Percentiles rank a stretch among this genome's conserved stretches.
Conservation (phyloP, 2,888 invertebrate genomes). For the Poecilus cupreus region DNA sequence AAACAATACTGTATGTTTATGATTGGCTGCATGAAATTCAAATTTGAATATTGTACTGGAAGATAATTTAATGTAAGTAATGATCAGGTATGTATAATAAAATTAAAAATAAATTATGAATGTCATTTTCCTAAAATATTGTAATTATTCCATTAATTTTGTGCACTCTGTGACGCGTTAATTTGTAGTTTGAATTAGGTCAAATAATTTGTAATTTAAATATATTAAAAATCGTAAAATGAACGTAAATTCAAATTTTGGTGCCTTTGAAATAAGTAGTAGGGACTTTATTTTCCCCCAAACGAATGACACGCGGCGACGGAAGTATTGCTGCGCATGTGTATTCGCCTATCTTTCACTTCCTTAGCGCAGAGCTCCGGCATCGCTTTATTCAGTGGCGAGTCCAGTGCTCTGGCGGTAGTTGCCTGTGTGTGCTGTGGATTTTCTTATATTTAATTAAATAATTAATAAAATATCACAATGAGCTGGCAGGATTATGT, state of each 20-base stretch:
- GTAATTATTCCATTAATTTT: not conserved
- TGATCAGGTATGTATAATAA: not conserved
- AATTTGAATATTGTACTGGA: not conserved
- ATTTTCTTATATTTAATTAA: slow-evolving; percentile 65
- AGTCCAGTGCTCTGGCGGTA: slow-evolving; percentile 66
- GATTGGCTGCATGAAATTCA: not conserved
- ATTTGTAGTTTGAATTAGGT: not conserved
- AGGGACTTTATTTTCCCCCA: slow-evolving; percentile 42
- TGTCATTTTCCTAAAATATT: too few relatives aligned
- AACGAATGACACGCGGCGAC: slow-evolving; percentile 56
- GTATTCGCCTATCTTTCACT: slow-evolving; percentile 50
- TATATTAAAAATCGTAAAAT: not conserved
- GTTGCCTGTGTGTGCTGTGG: slow-evolving; percentile 70
- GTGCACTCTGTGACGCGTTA: too few relatives aligned
- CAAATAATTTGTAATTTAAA: not conserved
- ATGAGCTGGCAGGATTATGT: slow-evolving; percentile 99
- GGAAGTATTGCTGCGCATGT: slow-evolving; percentile 57
- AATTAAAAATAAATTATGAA: not conserved
- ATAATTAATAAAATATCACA: slow-evolving; percentile 70
- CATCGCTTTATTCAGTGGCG: slow-evolving; percentile 57
- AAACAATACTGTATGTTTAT: slow-evolving; percentile 34
- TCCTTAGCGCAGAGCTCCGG: slow-evolving; percentile 58
- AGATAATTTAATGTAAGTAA: not conserved
- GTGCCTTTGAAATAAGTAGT: not conserved
- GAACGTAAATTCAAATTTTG: not conserved